Evolutionary conservation across 1,140 invertebrate species (phyloP), one percentile per base, ranked within the genome.

Genomic region (Periplaneta americana): DNA sequence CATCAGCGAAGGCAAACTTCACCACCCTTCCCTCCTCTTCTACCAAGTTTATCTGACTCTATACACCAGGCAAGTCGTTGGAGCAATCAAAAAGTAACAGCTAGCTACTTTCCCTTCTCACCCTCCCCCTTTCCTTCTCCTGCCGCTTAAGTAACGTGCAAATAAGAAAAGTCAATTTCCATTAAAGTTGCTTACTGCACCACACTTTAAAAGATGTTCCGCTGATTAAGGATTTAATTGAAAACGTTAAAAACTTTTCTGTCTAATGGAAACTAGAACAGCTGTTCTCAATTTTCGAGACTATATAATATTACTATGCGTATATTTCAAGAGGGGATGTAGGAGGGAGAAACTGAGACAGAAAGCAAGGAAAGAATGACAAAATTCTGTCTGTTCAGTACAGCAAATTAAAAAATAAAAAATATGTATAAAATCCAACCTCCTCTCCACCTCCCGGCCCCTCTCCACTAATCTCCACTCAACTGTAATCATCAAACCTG

Each of bases 111-210:
- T 66, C 48, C 48, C n/a, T 28, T 28, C 28, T 66, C 48, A n/a
- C 22, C 3, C 28, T 66, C 48, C 22, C 1, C 22, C 3, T 66
- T 66, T n/a, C 22, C 1, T 5, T 66, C n/a, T 28, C 48, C 28
- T 66, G 48, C 22, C 28, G 22, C 78, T 37, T 48, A 39, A 79
- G 34, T 28, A 79, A 79, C n/a, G 34, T 48, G 35, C 78, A 79
- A 79, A 79, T 79, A 79, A 79, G 78, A 79, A 79, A 79, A 79
- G 78, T 79, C 78, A 79, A 48, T 79, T 79, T 33, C 78, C 78
- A 79, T 79, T 48, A 79, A 79, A 48, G 78, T 37, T 35, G 78
- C 34, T 79, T 79, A 57, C 78, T 36, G 31, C 28, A 33, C 35
- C 78, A 57, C 22, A 33, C 18, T 48, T 35, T 33, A n/a, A 79